Conservation (phyloP, 1,140 invertebrate species). For the Euura saliciscinereae region DNA sequence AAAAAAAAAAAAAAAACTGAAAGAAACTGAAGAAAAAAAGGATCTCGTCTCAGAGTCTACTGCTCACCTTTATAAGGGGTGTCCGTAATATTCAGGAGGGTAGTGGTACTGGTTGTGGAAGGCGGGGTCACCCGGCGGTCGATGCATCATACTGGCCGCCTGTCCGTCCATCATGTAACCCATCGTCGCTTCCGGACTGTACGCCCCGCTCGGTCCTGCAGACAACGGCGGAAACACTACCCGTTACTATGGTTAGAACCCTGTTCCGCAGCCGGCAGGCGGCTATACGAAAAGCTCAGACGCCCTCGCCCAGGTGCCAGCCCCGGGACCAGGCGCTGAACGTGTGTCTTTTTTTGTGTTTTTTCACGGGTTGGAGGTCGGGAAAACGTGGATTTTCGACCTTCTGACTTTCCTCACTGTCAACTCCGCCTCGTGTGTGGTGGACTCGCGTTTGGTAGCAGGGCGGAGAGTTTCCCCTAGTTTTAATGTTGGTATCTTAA, state of each 20-base stretch:
- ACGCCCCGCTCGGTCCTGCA: slow-evolving; percentile 90
- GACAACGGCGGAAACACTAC: slow-evolving; percentile 85
- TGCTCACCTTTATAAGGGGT: slow-evolving; percentile 75
- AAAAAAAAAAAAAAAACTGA: slow-evolving; percentile 10
- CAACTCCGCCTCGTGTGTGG: not conserved
- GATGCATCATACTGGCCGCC: slow-evolving; percentile 88
- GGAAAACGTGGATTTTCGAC: not conserved
- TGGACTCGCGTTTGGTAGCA: not conserved
- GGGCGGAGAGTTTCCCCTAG: slow-evolving; percentile 47
- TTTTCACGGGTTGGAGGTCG: not conserved
- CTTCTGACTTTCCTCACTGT: not conserved
- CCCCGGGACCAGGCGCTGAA: no score
- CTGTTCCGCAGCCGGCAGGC: slow-evolving; percentile 52
- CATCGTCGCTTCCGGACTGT: slow-evolving; percentile 93
- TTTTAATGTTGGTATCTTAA: slow-evolving; percentile 61
- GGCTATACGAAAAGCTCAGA: slow-evolving; percentile 47
- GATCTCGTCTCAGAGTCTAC: no score
- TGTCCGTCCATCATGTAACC: slow-evolving; percentile 97
- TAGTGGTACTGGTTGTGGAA: slow-evolving; percentile 93
- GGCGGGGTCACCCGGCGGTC: slow-evolving; percentile 86
- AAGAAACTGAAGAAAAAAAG: slow-evolving; percentile 4
- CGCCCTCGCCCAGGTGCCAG: no score
- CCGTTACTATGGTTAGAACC: slow-evolving; percentile 63
- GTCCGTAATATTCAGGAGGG: slow-evolving; percentile 88
- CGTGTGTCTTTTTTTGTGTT: no score